These are phyloP conservation scores for Callyntrura guangdongensis DNA, from an alignment of 2,888 invertebrate species.

Conservation along the genomic window DNA sequence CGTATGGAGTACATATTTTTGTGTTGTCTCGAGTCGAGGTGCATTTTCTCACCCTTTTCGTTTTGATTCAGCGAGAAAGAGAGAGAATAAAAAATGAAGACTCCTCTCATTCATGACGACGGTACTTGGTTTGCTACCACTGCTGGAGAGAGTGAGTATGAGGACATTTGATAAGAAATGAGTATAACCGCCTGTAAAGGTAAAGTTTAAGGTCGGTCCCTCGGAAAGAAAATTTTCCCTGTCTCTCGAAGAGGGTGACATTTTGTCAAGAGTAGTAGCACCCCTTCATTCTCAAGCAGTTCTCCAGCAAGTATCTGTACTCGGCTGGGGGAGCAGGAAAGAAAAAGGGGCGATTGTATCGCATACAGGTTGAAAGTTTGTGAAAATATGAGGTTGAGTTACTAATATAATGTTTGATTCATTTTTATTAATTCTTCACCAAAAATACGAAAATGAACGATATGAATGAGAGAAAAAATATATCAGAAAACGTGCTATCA, in stretches of 20 bases:
- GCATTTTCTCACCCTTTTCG: conserved; percentile 59
- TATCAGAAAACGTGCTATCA: background rate
- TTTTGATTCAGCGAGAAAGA: conserved; percentile 35
- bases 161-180: conserved; percentile 51
- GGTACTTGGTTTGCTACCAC: background rate
- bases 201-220: conserved; percentile 50
- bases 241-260: conserved; percentile 54
- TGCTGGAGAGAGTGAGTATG: conserved; percentile 28
- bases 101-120: conserved; percentile 41
- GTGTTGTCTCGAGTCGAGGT: conserved; percentile 4
- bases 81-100: conserved; percentile 7
- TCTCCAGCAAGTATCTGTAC: background rate
- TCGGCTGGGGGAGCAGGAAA: too few relatives aligned
- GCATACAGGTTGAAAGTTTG: conserved; percentile 17
- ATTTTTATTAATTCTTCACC: background rate
- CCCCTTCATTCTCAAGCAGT: background rate
- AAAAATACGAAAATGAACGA: background rate
- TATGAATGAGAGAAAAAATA: background rate
- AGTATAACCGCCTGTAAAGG: background rate
- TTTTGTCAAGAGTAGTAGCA: conserved; percentile 8
- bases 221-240: conserved; percentile 43
- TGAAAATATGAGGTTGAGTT: background rate
- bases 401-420: background rate
- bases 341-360: background rate
- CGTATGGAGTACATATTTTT: background rate